phyloP scores from a whole-genome alignment of 2,888 invertebrate genomes.

The Pteria penguin region DNA sequence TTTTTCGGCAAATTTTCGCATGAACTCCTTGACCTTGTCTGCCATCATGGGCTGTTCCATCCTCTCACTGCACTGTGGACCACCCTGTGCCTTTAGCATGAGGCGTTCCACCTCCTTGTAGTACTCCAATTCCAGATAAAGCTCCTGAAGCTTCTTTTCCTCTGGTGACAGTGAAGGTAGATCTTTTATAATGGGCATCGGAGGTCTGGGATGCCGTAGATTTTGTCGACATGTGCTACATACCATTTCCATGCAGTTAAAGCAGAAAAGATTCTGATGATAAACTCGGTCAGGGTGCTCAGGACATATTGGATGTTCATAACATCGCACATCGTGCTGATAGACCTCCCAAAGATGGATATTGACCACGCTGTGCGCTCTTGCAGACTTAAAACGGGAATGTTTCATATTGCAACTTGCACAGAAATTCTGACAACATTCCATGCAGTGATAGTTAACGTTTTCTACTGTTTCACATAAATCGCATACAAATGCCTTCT shows the following conservation, averaged over 20 bases:
- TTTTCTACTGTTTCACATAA: conserved; percentile 5
- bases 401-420: conserved; percentile 1
- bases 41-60: background rate
- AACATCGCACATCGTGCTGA: background rate
- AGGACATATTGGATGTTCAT: background rate
- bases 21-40: background rate
- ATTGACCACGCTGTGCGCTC: background rate
- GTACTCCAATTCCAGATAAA: background rate
- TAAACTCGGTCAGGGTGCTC: background rate
- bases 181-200: background rate
- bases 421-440: conserved; percentile 18
- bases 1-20: background rate
- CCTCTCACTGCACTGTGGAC: background rate
- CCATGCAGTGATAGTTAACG: conserved; percentile 13
- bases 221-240: conserved; percentile 3
- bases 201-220: background rate
- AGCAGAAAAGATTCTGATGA: background rate
- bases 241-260: conserved; percentile 5
- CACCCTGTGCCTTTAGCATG: background rate
- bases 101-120: background rate
- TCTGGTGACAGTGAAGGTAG: background rate
- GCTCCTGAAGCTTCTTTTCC: background rate
- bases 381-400: background rate
- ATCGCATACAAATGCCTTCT: background rate
- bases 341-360: conserved; percentile 7